Evolutionary conservation across 1,140 invertebrate species (phyloP), one percentile per base, ranked within the genome.

Genomic region (Octopus sinensis): DNA sequence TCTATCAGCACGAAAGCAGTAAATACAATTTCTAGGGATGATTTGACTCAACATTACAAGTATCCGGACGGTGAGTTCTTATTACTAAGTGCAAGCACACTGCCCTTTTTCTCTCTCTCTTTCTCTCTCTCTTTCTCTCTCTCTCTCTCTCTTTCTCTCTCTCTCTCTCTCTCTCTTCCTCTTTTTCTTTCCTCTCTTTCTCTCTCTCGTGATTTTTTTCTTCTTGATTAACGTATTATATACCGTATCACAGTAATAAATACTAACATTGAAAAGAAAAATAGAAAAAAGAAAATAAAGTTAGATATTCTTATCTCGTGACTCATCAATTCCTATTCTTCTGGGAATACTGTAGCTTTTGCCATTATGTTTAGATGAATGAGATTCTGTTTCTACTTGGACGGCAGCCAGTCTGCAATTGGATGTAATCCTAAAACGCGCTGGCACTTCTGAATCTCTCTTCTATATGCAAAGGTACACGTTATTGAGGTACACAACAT

Each of bases 1-100:
- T 84, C 78, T 13, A 86, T 89, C 80, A 89, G 88, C 79, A 89
- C 88, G 7, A 89, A 89, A 80, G 85, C 86, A 12, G 87, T 87
- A 1, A 85, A 85, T 23, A 86, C 86, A 12, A 89, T 87, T 62
- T 87, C 86, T 7, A 83, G 88, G 75, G 85, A 88, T 80, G 88
- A 89, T 78, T 77, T 89, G 17, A 89, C 88, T 4, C 56, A 83
- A 54, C 76, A 68, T 23, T 89, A 89, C 83, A 89, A 88, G 83
- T 81, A 86, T 78, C n/a, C 79, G 17, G 87, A 88, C 76, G 87
- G 88, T 88, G 77, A 54, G 80, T 80, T 54, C n/a, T 79, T 10
- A 43, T 17, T 43, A 10, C 23, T 30, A 12, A 43, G 17, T 52
- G 54, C 7, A n/a, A n/a, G 43, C 43, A 10, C 23, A 76, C 54